Base-by-base conservation (phyloP, 2,888 invertebrate genomes). In the Rapana venosa region DNA sequence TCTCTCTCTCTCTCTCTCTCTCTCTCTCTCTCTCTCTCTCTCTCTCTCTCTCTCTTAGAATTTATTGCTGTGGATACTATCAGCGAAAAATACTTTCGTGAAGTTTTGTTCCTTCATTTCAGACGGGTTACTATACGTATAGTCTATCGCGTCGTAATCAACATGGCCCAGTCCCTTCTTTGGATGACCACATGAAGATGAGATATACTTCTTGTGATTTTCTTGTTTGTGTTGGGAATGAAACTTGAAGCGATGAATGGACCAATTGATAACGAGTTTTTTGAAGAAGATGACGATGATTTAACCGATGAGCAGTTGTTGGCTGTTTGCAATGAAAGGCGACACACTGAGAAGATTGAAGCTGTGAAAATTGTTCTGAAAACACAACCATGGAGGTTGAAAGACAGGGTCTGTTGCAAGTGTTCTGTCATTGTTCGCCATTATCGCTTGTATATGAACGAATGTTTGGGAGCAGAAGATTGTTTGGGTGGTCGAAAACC, bases 301-400 rank as follows among this genome's bases (percentile, higher is more conserved):
- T 77, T 91, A 17, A 88, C 90, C 20, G 96, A 95, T 89, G 94
- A 94, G 92, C 92, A 93, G 81, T 91, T 96, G 26, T 97, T 98
- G 87, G 96, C 98, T 92, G 97, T 97, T 93, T 98, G 98, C 95
- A 97, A 97, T 94, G 97, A 97, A 95, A 97, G 97, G 91, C 97
- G 98, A 85, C 98, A 98, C 94, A 97, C 97, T 90, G 98, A 98
- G 94, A 96, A 97, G 83, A 97, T 98, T 91, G 97, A 97, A 94
- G 97, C 97, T 22, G 97, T 97, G 87, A 97, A 97, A 93, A 97
- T 97, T 87, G 97, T 97, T 93, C 97, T 97, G 93, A 97, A 97
- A 77, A 97, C 97, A 20, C 98, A 98, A 94, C 97, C 98, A 92
- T 99, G 99, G 99, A 97, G 99, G 94, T 98, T 99, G 97, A 98